These are phyloP conservation scores for Coenonympha glycerion DNA, from an alignment of 2,888 invertebrate species.

Conservation along the genomic window DNA sequence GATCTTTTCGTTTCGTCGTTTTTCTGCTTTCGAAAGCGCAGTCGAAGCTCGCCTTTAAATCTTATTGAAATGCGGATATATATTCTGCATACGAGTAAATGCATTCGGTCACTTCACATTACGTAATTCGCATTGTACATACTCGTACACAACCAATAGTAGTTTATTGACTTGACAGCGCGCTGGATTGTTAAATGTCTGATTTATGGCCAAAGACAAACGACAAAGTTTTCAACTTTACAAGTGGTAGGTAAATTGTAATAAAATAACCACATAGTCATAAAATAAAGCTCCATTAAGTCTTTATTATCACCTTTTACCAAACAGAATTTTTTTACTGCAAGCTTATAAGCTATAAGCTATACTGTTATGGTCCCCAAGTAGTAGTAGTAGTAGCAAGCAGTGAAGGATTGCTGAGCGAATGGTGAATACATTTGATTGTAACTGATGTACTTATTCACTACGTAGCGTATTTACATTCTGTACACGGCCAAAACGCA, in stretches of 20 bases:
- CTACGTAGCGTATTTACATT: no score
- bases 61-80: slow-evolving; percentile 28
- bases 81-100: slow-evolving; percentile 28
- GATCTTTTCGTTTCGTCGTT: neutral
- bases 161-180: slow-evolving; percentile 57
- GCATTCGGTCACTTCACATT: slow-evolving; percentile 16
- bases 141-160: slow-evolving; percentile 44
- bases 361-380: no score
- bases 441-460: no score
- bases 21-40: neutral
- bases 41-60: neutral
- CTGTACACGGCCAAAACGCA: no score
- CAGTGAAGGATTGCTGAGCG: no score
- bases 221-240: slow-evolving; percentile 39
- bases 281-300: slow-evolving; percentile 6
- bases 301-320: no score
- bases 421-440: no score
- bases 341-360: no score
- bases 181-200: slow-evolving; percentile 53
- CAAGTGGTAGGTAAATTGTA: slow-evolving; percentile 29
- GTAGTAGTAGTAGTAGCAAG: no score
- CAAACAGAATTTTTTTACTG: no score
- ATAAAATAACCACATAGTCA: slow-evolving; percentile 26
- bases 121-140: slow-evolving; percentile 30
- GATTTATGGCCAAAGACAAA: slow-evolving; percentile 52